phyloP scores from a whole-genome alignment of 2,113 vertebrate species.

The Mormyrus iriodes region DNA sequence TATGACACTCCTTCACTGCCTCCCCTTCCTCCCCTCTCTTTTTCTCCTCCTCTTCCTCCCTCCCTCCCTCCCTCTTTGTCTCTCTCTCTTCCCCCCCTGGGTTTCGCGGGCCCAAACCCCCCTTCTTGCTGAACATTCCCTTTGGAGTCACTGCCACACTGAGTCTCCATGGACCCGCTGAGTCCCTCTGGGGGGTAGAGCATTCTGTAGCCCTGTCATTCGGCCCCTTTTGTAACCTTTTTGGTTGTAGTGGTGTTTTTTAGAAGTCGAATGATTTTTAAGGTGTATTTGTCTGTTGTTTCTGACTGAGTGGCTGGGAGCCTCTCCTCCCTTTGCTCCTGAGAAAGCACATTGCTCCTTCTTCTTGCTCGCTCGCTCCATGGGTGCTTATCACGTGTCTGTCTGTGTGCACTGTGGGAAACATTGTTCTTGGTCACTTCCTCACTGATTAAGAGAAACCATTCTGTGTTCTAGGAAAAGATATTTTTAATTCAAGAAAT shows the following conservation, averaged over 20 bases:
- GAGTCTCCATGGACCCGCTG: neutral
- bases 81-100: neutral
- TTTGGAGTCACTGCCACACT: slow-evolving; percentile 19
- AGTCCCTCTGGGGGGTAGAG: slow-evolving; percentile 17
- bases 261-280: slow-evolving; percentile 45
- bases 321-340: slow-evolving; percentile 35
- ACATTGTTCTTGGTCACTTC: slow-evolving; percentile 36
- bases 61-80: neutral
- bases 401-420: slow-evolving; percentile 55
- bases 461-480: slow-evolving; percentile 65
- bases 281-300: slow-evolving; percentile 26
- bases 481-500: slow-evolving; percentile 56
- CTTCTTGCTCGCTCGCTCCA: slow-evolving; percentile 22
- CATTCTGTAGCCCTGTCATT: slow-evolving; percentile 8
- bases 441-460: slow-evolving; percentile 41
- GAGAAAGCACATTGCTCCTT: slow-evolving; percentile 1
- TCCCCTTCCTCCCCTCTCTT: neutral
- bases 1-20: slow-evolving; percentile 19
- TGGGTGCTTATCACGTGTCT: slow-evolving; percentile 37
- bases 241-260: slow-evolving; percentile 23
- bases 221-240: slow-evolving; percentile 10
- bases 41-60: neutral
- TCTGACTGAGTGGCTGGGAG: slow-evolving; percentile 52
- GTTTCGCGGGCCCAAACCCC: neutral
- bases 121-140: neutral